Base-by-base conservation (phyloP, 1,140 invertebrate species). In the Sitophilus oryzae region DNA sequence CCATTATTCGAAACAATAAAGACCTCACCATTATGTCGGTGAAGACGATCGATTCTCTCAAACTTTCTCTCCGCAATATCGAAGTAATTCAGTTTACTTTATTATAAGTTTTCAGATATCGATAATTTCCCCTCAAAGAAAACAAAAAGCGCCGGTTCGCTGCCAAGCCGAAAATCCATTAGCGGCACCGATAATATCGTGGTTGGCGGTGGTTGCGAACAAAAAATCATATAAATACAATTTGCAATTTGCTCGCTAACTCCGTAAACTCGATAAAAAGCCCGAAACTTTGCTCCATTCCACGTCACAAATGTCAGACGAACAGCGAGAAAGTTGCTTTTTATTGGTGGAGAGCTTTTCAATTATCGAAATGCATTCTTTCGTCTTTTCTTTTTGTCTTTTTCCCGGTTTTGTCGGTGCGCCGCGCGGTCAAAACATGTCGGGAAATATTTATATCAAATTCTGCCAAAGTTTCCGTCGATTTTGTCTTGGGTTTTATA, bases 281-380 rank as follows among this genome's bases (percentile, higher is more conserved):
- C 25, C 21, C n/a, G 34, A 44, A 52, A 52, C 50, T 52, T 52
- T 14, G 30, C 50, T 25, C 36, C 42, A 18, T 25, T 42, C 2
- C 16, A 44, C 50, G 25, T 46, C 44, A 46, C 25, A 46, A 52
- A 52, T 42, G 41, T 52, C 50, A 38, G 41, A 45, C 44, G n/a
- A n/a, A n/a, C 22, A 35, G 2, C 44, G 15, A 46, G 15, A 18
- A 46, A 46, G 23, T 46, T 30, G 45, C 18, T 51, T 51, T 51
- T 51, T 51, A 34, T 38, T 51, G 49, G 16, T n/a, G n/a, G 25
- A 36, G 11, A 20, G 41, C 40, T 52, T 52, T 52, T 52, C 50
- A 52, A 52, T 52, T 52, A 52, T 52, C 50, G 50, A 52, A 52
- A 52, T 52, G 50, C 50, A 52, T 52, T 52, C 50, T 51, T n/a